A percentile compares a stretch with the other conserved stretches of the same genome.
These are phyloP conservation scores for Corythornis madagascariensis DNA, from an alignment of 2,113 vertebrate species.

Conservation along the genomic window DNA sequence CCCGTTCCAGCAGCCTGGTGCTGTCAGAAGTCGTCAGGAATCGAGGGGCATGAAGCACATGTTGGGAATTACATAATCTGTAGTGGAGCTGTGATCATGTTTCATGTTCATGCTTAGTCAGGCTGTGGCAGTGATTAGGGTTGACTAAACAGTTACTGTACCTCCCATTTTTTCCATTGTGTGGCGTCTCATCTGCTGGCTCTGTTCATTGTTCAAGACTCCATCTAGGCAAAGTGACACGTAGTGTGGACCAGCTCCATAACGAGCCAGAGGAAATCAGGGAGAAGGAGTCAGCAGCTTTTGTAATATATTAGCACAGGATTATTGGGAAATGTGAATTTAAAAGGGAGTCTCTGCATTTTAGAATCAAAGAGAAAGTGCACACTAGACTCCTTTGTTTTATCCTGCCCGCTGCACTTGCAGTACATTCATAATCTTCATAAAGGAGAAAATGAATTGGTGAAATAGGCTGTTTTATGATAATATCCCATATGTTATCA, in stretches of 20 bases:
- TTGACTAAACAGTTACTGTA: conserved; percentile 51
- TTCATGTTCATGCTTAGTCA: conserved; percentile 64
- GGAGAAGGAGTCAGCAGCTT: conserved; percentile 33
- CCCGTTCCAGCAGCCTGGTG: neutral
- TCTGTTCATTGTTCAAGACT: conserved; percentile 25
- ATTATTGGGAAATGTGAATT: conserved; percentile 28
- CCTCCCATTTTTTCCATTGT: conserved; percentile 38
- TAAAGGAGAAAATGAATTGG: conserved; percentile 60
- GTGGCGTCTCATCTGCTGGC: conserved; percentile 37
- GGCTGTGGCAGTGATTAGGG: conserved; percentile 46
- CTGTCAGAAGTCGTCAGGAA: conserved; percentile 24
- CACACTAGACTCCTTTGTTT: conserved; percentile 11
- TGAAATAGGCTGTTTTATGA: conserved; percentile 54
- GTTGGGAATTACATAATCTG: conserved; percentile 31
- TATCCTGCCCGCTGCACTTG: conserved; percentile 12
- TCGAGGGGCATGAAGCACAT: conserved; percentile 7
- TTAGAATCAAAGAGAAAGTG: conserved; percentile 7
- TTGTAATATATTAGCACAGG: neutral
- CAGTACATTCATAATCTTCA: conserved; percentile 66
- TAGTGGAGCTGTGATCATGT: neutral
- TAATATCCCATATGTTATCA: conserved; percentile 74
- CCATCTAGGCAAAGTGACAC: neutral
- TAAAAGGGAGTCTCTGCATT: conserved; percentile 43
- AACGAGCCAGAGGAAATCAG: neutral
- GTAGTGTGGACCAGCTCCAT: neutral